A percentile compares a stretch with the other conserved stretches of the same genome.
phyloP scores from a whole-genome alignment of 2,113 vertebrate species.

The Setophaga kirtlandii region DNA sequence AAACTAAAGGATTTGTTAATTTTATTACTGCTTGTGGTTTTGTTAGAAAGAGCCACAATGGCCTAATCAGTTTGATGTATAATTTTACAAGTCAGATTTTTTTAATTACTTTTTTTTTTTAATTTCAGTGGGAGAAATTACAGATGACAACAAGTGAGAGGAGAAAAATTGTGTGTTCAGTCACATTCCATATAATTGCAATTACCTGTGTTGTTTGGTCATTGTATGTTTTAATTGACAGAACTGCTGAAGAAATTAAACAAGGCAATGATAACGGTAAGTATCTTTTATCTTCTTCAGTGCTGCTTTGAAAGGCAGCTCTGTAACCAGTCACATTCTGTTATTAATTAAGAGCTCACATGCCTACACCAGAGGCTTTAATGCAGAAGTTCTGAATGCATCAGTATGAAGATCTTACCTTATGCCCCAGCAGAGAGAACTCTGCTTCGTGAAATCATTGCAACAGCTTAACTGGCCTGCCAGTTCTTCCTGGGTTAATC shows the following conservation, averaged over 20 bases:
- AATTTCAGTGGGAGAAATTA: constrained; percentile 92
- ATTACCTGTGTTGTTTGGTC: constrained; percentile 94
- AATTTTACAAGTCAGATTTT: not conserved
- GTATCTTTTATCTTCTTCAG: not conserved
- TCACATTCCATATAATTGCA: constrained; percentile 92
- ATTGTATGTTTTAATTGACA: constrained; percentile 86
- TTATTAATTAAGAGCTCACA: not conserved
- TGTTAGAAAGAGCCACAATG: not conserved
- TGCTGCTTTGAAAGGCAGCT: not conserved
- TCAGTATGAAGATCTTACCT: not conserved
- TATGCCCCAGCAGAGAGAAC: not conserved
- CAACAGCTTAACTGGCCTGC: not conserved
- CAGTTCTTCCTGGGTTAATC: not conserved
- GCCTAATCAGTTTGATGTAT: not conserved
- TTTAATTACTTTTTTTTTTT: not conserved
- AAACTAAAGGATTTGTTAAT: not conserved
- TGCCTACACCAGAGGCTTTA: not conserved
- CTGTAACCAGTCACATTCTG: not conserved
- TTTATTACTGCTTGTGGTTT: not conserved
- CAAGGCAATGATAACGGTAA: constrained; percentile 90
- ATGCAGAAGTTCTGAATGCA: not conserved
- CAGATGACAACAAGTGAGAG: constrained; percentile 92
- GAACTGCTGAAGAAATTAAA: constrained; percentile 90
- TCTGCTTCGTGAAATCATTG: not conserved
- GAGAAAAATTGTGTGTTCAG: constrained; percentile 93